A percentile compares a stretch with the other conserved stretches of the same genome.
phyloP scores from a whole-genome alignment of 1,140 invertebrate genomes.

The Drosophila arizonae region DNA sequence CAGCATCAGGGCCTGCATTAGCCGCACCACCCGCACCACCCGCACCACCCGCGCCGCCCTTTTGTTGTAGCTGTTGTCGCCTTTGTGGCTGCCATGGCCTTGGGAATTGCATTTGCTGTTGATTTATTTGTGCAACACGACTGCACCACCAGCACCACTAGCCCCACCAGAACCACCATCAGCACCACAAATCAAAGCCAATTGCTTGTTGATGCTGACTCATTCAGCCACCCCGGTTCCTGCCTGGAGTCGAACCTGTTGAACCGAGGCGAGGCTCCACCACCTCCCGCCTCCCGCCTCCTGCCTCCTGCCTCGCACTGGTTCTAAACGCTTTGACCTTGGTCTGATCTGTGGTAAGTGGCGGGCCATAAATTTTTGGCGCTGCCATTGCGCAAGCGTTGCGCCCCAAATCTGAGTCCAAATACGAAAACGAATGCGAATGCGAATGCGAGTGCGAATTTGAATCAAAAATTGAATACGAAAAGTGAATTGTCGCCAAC shows the following conservation, averaged over 20 bases:
- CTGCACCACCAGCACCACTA: no score
- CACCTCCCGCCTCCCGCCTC: no score
- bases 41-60: neutral
- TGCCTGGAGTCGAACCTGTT: constrained; percentile 43
- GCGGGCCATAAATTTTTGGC: constrained; percentile 66
- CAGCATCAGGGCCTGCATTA: constrained; percentile 1
- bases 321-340: constrained; percentile 65
- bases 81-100: constrained; percentile 46
- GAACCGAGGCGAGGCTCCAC: neutral
- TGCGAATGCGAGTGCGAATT: constrained; percentile 29
- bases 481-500: constrained; percentile 74
- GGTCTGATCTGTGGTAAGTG: constrained; percentile 54
- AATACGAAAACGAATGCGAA: neutral
- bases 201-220: constrained; percentile 51
- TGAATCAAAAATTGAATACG: constrained; percentile 47
- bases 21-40: neutral
- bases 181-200: constrained; percentile 72
- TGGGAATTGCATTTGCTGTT: constrained; percentile 64
- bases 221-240: constrained; percentile 31
- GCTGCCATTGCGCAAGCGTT: constrained; percentile 58
- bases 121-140: constrained; percentile 54
- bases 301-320: neutral
- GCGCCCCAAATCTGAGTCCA: constrained; percentile 31
- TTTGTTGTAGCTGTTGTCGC: neutral
- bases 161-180: constrained; percentile 18